Percentiles rank a stretch among this genome's conserved stretches.
Evolutionary conservation across 2,797 vertebrate genomes (phyloP).

Genomic region (Manis javanica): DNA sequence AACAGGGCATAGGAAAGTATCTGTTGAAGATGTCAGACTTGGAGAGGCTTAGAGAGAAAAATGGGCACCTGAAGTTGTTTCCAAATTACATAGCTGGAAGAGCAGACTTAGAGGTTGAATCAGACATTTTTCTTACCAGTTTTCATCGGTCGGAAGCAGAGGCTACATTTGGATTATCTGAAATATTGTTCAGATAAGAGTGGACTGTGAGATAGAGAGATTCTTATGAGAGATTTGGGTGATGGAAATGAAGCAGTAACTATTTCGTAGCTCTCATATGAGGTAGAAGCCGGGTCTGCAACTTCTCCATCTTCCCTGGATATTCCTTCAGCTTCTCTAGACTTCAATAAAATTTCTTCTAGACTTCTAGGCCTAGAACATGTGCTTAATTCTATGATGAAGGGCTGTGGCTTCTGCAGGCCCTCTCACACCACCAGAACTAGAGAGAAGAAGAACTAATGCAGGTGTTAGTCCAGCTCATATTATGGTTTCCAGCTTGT

Average conservation of each 20-base stretch:
- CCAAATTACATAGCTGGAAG: background rate
- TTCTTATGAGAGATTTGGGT: too few species aligned
- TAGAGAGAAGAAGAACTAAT: background rate
- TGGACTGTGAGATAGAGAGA: too few species aligned
- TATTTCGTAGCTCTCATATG: too few species aligned
- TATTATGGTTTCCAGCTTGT: background rate
- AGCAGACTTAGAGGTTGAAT: background rate
- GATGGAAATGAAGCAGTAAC: too few species aligned
- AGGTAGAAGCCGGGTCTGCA: too few species aligned
- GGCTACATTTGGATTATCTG: background rate
- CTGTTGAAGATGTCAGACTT: background rate
- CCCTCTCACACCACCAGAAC: background rate
- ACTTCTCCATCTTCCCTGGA: background rate
- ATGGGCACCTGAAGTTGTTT: slow-evolving; percentile 30
- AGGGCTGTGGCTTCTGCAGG: background rate
- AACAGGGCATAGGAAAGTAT: background rate
- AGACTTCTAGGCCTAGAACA: background rate
- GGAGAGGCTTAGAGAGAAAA: background rate
- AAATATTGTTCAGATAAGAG: background rate
- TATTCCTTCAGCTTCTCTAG: background rate
- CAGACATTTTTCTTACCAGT: background rate
- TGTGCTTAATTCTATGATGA: background rate
- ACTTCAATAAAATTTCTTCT: too few species aligned
- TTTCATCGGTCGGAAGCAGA: background rate
- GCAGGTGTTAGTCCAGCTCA: background rate